These are phyloP conservation scores for Drosophila mimica DNA, from an alignment of 2,888 invertebrate genomes.

Conservation along the genomic window DNA sequence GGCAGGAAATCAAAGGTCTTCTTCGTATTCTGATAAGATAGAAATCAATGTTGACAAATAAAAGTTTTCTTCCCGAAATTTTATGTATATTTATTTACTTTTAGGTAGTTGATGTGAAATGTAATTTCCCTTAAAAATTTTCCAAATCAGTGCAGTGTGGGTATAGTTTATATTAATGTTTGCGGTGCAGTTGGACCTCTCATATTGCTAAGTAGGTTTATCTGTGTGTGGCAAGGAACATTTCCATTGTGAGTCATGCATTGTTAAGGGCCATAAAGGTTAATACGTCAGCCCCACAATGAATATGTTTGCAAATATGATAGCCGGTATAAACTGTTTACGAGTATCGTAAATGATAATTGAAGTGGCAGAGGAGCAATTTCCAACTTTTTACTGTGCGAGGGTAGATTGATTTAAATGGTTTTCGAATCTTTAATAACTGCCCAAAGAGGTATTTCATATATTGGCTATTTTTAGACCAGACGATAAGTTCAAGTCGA, in stretches of 20 bases:
- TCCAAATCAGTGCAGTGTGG: background rate
- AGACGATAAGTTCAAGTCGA: slow-evolving; percentile 26
- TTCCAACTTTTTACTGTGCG: background rate
- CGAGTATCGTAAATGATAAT: slow-evolving; percentile 24
- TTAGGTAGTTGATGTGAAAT: slow-evolving; percentile 1
- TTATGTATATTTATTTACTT: slow-evolving; percentile 1
- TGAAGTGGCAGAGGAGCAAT: slow-evolving; percentile 5
- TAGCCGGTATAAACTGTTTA: slow-evolving; percentile 10
- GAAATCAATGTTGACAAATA: slow-evolving; percentile 35
- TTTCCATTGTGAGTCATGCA: slow-evolving; percentile 35
- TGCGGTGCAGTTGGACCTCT: slow-evolving; percentile 30
- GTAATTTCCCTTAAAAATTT: slow-evolving; percentile 16
- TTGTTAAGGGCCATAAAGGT: slow-evolving; percentile 25
- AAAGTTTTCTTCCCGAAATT: slow-evolving; percentile 29
- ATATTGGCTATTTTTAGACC: background rate
- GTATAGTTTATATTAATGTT: slow-evolving; percentile 35
- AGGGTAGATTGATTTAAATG: background rate
- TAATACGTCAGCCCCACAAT: slow-evolving; percentile 18
- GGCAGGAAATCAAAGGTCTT: slow-evolving; percentile 28
- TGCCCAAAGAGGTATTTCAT: background rate
- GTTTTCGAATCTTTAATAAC: background rate
- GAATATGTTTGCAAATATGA: background rate
- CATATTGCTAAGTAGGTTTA: slow-evolving; percentile 16
- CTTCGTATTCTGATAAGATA: slow-evolving; percentile 55
- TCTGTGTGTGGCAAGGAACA: background rate